These are phyloP conservation scores for Ondatra zibethicus DNA, from an alignment of 2,113 vertebrate species.

Conservation along the genomic window DNA sequence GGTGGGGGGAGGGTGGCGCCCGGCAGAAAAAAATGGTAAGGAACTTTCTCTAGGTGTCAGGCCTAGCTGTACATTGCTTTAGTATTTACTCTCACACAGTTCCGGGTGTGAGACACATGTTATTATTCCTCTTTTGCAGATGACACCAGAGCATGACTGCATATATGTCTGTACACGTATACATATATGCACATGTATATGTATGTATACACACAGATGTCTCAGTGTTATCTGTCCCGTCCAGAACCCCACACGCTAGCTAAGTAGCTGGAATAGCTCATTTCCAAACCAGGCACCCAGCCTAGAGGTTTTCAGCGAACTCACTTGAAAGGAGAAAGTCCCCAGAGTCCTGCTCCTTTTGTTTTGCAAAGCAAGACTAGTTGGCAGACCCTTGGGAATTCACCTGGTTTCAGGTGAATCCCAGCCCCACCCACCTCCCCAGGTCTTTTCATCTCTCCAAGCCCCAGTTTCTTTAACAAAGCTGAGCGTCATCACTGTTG, in stretches of 20 bases:
- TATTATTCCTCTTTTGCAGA: neutral
- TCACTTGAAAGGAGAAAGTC: neutral
- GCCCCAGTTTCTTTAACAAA: slow-evolving; percentile 48
- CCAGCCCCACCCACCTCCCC: neutral
- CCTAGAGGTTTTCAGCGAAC: neutral
- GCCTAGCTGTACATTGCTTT: neutral
- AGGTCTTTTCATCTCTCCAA: neutral
- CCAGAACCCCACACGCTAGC: neutral
- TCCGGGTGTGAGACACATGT: neutral
- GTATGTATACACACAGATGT: neutral
- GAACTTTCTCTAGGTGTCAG: neutral
- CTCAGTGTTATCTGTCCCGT: too few relatives aligned
- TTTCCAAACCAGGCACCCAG: neutral
- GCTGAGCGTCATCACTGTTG: neutral
- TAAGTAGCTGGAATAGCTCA: too few relatives aligned
- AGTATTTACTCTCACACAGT: neutral
- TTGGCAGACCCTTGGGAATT: neutral
- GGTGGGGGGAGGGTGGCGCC: too few relatives aligned
- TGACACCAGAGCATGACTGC: neutral
- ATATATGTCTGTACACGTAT: neutral
- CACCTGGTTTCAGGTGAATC: slow-evolving; percentile 43
- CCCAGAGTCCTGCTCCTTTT: neutral
- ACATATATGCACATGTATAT: neutral
- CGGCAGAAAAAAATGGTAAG: neutral
- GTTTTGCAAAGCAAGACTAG: slow-evolving; percentile 16